Percentiles rank a stretch among this genome's conserved stretches.
phyloP scores from a whole-genome alignment of 2,888 invertebrate genomes.

The Scrobipalpa costella region DNA sequence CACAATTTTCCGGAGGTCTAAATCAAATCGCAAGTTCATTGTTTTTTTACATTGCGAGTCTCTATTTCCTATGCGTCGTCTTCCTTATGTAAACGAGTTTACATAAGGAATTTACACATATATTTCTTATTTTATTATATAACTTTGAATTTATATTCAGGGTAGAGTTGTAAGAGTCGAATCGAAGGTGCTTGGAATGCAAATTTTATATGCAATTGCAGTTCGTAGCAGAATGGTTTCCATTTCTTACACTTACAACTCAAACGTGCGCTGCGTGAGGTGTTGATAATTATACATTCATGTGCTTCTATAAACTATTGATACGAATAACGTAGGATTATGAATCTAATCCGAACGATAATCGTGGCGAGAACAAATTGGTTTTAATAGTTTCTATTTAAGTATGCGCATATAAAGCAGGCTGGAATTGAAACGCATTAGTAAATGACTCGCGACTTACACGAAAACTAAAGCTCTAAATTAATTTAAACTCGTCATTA shows the following conservation, averaged over 20 bases:
- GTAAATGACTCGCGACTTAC: conserved; percentile 48
- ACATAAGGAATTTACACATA: too few relatives aligned
- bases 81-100: too few relatives aligned
- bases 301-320: conserved; percentile 26
- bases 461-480: conserved; percentile 51
- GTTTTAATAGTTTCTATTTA: conserved; percentile 52
- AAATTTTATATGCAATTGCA: neutral
- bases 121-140: neutral
- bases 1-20: too few relatives aligned
- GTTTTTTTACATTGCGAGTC: too few relatives aligned
- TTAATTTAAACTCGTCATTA: conserved; percentile 60
- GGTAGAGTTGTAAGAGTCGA: neutral
- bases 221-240: neutral
- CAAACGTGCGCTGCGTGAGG: conserved; percentile 16
- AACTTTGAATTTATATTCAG: neutral
- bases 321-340: conserved; percentile 34
- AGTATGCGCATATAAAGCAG: conserved; percentile 60
- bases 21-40: too few relatives aligned
- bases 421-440: conserved; percentile 49
- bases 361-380: conserved; percentile 58
- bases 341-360: conserved; percentile 43
- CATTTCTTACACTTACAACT: neutral
- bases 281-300: conserved; percentile 26
- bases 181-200: neutral
- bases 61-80: too few relatives aligned